phyloP scores from a whole-genome alignment of 2,888 invertebrate species.

The Scrobipalpa costella region DNA sequence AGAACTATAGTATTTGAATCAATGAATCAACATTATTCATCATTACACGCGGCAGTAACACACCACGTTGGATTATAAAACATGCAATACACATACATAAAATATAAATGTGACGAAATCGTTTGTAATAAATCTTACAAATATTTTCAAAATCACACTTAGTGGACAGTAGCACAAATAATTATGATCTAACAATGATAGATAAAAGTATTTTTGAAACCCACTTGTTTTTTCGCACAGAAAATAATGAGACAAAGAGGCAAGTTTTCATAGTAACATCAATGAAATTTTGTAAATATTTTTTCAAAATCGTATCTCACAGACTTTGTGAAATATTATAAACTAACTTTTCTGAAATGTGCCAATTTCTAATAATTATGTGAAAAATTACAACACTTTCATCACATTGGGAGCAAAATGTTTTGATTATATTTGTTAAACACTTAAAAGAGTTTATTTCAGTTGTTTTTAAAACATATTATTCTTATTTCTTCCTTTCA shows the following conservation, averaged over 20 bases:
- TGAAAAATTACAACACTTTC: conserved; percentile 29
- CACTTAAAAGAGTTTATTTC: conserved; percentile 52
- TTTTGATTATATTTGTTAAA: conserved; percentile 45
- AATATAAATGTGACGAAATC: neutral
- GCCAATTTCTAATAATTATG: conserved; percentile 41
- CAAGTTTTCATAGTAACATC: neutral
- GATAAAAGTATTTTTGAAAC: conserved; percentile 28
- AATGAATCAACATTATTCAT: too few species aligned
- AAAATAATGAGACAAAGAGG: conserved; percentile 6
- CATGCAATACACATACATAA: neutral
- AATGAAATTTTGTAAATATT: conserved; percentile 33
- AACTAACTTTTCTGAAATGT: conserved; percentile 39
- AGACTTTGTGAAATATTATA: conserved; percentile 24
- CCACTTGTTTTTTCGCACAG: conserved; percentile 45
- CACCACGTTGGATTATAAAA: neutral
- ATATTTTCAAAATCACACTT: conserved; percentile 10
- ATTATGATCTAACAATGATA: conserved; percentile 2
- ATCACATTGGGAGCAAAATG: conserved; percentile 38
- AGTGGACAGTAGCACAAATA: conserved; percentile 33
- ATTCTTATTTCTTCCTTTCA: neutral
- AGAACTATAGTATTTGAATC: too few species aligned
- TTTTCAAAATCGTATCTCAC: conserved; percentile 35
- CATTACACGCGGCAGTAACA: too few species aligned
- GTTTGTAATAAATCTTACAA: neutral
- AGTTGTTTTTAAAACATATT: conserved; percentile 32